These are phyloP conservation scores for Orbicella faveolata DNA, from an alignment of 64 coral and sea anemone genomes.

Conservation along the genomic window DNA sequence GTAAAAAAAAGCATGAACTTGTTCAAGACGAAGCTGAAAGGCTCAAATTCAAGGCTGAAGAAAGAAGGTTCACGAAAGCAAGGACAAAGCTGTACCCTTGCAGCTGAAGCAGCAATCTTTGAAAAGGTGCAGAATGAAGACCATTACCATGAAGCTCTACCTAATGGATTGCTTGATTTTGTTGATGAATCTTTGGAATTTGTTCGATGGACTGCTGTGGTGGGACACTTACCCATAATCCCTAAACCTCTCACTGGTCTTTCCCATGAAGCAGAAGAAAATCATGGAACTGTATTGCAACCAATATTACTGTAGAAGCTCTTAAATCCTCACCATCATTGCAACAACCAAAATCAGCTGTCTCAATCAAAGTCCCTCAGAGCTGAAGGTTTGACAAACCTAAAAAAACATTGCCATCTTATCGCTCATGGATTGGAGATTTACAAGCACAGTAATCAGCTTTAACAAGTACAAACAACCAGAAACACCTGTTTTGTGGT, in stretches of 20 bases:
- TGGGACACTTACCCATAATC: background rate
- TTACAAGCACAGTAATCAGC: background rate
- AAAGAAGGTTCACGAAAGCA: constrained; percentile 27
- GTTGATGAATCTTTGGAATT: background rate
- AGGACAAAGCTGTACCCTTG: constrained; percentile 1
- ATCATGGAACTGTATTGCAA: background rate
- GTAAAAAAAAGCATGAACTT: background rate
- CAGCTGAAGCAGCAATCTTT: background rate
- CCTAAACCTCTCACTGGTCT: background rate
- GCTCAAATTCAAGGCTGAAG: background rate
- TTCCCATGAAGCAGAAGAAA: background rate
- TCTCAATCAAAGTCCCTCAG: background rate
- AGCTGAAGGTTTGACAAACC: background rate
- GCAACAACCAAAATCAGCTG: background rate
- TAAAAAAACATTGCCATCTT: background rate
- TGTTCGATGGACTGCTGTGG: background rate
- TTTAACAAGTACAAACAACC: background rate
- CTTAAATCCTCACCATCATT: background rate
- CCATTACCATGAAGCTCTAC: background rate
- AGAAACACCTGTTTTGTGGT: background rate
- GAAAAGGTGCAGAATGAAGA: background rate
- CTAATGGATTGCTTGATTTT: constrained; percentile 14
- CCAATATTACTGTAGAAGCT: background rate
- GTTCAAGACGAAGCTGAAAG: constrained; percentile 1
- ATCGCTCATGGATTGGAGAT: constrained; percentile 14